phyloP scores from a whole-genome alignment of 2,888 invertebrate species.

The Polietes domitor region DNA sequence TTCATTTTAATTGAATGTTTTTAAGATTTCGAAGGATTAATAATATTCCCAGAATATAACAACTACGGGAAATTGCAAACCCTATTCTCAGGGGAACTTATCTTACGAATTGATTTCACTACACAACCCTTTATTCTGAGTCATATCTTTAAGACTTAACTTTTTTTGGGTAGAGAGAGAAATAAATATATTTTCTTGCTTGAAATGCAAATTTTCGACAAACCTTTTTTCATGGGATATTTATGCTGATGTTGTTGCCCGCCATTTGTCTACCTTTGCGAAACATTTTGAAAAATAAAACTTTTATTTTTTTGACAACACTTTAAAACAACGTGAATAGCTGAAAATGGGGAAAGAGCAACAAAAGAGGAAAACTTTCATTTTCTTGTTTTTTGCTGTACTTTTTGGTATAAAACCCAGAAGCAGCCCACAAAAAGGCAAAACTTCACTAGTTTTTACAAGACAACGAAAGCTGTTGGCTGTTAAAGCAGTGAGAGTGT shows the following conservation, averaged over 20 bases:
- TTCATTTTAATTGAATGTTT: no score
- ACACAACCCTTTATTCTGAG: no score
- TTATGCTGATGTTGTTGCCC: background rate
- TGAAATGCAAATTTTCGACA: no score
- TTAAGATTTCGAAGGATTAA: no score
- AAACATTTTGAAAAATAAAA: background rate
- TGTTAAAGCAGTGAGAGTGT: conserved; percentile 16
- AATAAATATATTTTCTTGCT: no score
- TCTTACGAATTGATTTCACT: no score
- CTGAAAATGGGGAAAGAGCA: background rate
- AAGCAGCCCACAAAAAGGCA: background rate
- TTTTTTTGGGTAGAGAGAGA: no score
- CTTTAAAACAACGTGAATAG: background rate
- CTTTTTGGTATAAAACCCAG: background rate
- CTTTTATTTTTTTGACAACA: background rate
- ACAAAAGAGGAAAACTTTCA: background rate
- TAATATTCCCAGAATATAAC: no score
- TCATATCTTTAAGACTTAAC: no score
- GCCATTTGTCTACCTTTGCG: background rate
- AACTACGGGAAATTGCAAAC: no score
- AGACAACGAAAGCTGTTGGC: background rate
- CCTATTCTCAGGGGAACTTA: no score
- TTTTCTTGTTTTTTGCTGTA: background rate
- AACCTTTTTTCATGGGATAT: no score
- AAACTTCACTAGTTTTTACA: background rate